phyloP scores from a whole-genome alignment of 2,888 invertebrate genomes.

The Limenitis camilla region DNA sequence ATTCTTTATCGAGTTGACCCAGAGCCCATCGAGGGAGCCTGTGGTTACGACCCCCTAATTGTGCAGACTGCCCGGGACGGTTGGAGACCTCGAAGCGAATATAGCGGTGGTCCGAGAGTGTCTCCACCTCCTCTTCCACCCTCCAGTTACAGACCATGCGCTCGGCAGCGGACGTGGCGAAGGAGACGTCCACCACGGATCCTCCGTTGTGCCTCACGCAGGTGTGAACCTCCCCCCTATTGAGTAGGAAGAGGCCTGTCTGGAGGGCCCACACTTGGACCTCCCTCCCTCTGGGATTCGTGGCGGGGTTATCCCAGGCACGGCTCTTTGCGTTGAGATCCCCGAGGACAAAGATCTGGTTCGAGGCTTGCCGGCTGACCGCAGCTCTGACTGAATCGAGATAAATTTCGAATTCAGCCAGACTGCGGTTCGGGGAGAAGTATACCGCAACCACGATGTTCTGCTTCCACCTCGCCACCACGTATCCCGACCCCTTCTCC shows the following conservation, averaged over 20 bases:
- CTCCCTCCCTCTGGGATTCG: not conserved
- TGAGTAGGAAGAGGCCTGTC: not conserved
- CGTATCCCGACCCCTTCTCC: not conserved
- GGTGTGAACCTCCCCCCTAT: not conserved
- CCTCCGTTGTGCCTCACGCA: not conserved
- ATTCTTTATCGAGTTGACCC: not conserved
- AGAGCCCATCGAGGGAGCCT: constrained; percentile 5
- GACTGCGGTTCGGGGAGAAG: too few species aligned
- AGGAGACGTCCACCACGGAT: not conserved
- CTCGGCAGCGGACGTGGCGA: not conserved
- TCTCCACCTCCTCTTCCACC: not conserved
- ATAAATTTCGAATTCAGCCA: too few species aligned
- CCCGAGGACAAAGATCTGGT: not conserved
- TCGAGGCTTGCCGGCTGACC: not conserved
- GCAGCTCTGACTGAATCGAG: too few species aligned
- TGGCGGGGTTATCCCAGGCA: too few species aligned
- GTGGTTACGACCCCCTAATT: not conserved
- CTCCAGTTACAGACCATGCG: constrained; percentile 1
- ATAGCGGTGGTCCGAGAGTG: not conserved
- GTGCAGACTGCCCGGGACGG: too few species aligned
- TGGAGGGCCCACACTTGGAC: not conserved
- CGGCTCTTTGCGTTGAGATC: too few species aligned
- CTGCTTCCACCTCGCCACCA: not conserved
- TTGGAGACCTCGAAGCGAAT: not conserved
- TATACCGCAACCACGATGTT: not conserved